Base-by-base conservation (phyloP, 1,140 invertebrate species). In the Parapsyche elsis region DNA sequence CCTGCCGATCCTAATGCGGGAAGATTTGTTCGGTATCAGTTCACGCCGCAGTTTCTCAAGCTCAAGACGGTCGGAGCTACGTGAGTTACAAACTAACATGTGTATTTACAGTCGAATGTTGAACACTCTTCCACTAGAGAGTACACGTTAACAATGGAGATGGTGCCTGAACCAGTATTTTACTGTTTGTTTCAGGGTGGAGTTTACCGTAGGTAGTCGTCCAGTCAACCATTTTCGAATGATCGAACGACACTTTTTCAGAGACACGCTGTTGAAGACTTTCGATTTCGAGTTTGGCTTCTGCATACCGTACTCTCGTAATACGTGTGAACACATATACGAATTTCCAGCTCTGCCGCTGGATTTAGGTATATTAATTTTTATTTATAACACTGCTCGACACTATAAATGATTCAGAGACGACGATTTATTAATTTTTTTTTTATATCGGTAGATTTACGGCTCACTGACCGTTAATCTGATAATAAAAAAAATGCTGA, bases 241-340 rank as follows among this genome's bases (percentile, higher is more conserved):
- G 98, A 99, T 99, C 84, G 98, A 99, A 87, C 93, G 96, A 30
- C 98, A 99, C 87, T 99, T 96, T 89, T 99, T 99, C 87, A 91
- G 95, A 67, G 96, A 99, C 84, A 94, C 93, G 78, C 88, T 99
- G 61, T 90, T 99, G 10, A 99, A 99, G 89, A 98, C 96, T n/a
- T 99, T 99, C 90, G 98, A 99, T 87, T 99, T 99, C 92, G 97
- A 99, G 87, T 99, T 99, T 92, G 98, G 98, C 61, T 99, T 99
- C 88, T 99, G 98, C 86, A 99, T 99, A 89, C 98, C 98, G 30
- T 96, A 97, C 86, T 99, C 97, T 81, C 94, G 94, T 85, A 99
- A 99, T 86, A 98, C 97, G 5, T 98, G 97, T 87, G 98, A 99
- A 90, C 98, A 99, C 88, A 99, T 99, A 88, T 99, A 99, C 88